A percentile compares a stretch with the other conserved stretches of the same genome.
phyloP scores from a whole-genome alignment of 2,888 invertebrate genomes.

The Acronicta leporina region DNA sequence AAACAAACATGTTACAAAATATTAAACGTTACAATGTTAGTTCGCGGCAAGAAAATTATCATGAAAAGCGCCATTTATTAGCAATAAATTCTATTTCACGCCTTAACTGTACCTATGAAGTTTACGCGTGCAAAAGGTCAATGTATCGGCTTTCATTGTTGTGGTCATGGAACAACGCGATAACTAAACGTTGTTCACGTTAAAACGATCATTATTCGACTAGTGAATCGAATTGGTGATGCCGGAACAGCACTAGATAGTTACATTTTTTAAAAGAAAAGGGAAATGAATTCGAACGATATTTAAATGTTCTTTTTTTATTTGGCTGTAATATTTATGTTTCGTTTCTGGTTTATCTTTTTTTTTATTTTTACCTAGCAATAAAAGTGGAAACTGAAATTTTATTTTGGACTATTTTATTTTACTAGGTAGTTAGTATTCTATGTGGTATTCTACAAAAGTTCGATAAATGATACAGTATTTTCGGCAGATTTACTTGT shows the following conservation, averaged over 20 bases:
- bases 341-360: too few species aligned
- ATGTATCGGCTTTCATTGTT: slow-evolving; percentile 57
- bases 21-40: slow-evolving; percentile 29
- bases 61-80: slow-evolving; percentile 37
- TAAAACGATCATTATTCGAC: slow-evolving; percentile 53
- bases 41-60: slow-evolving; percentile 20
- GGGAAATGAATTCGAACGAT: slow-evolving; percentile 15
- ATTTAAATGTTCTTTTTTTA: slow-evolving; percentile 11
- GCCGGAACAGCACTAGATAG: slow-evolving; percentile 38
- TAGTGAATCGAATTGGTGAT: slow-evolving; percentile 30
- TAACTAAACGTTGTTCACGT: slow-evolving; percentile 48
- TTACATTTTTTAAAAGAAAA: slow-evolving; percentile 8
- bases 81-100: slow-evolving; percentile 44
- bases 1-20: slow-evolving; percentile 18
- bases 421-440: too few species aligned
- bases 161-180: slow-evolving; percentile 53
- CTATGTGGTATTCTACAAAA: too few species aligned
- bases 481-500: too few species aligned
- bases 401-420: too few species aligned
- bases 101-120: slow-evolving; percentile 27
- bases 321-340: too few species aligned
- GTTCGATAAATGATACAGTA: too few species aligned
- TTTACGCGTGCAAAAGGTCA: slow-evolving; percentile 57
- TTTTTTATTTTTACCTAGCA: background rate
- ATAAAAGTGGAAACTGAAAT: too few species aligned